Evolutionary conservation across 2,888 invertebrate genomes (phyloP).

Genomic region (Troides helena): DNA sequence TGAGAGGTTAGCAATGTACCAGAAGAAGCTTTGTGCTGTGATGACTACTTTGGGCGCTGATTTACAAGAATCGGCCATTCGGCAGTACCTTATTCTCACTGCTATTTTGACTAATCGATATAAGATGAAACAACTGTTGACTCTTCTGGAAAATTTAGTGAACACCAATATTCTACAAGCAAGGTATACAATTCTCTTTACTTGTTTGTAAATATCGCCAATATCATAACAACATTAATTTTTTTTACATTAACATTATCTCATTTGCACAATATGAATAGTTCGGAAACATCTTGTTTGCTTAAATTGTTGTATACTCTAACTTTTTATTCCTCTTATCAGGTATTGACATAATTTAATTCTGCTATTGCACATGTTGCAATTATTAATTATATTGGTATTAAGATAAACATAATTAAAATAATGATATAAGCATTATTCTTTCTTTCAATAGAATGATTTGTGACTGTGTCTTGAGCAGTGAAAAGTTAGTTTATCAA

Average conservation of each 20-base stretch:
- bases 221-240: not conserved
- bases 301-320: too few relatives aligned
- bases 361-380: too few relatives aligned
- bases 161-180: slow-evolving; percentile 86
- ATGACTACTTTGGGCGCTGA: slow-evolving; percentile 85
- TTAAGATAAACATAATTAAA: too few relatives aligned
- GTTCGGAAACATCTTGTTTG: too few relatives aligned
- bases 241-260: not conserved
- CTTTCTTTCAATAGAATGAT: slow-evolving; percentile 82
- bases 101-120: slow-evolving; percentile 87
- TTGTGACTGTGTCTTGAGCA: slow-evolving; percentile 91
- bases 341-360: too few relatives aligned
- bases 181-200: slow-evolving; percentile 72
- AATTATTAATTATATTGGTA: too few relatives aligned
- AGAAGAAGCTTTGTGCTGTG: slow-evolving; percentile 84
- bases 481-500: slow-evolving; percentile 89
- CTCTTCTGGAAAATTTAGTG: slow-evolving; percentile 87
- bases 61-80: slow-evolving; percentile 86
- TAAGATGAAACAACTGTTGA: slow-evolving; percentile 87
- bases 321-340: too few relatives aligned
- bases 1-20: slow-evolving; percentile 84
- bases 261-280: not conserved
- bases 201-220: not conserved
- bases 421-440: too few relatives aligned
- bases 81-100: slow-evolving; percentile 86